These are phyloP conservation scores for Selene dorsalis DNA, from an alignment of 2,797 vertebrate genomes.

Conservation along the genomic window DNA sequence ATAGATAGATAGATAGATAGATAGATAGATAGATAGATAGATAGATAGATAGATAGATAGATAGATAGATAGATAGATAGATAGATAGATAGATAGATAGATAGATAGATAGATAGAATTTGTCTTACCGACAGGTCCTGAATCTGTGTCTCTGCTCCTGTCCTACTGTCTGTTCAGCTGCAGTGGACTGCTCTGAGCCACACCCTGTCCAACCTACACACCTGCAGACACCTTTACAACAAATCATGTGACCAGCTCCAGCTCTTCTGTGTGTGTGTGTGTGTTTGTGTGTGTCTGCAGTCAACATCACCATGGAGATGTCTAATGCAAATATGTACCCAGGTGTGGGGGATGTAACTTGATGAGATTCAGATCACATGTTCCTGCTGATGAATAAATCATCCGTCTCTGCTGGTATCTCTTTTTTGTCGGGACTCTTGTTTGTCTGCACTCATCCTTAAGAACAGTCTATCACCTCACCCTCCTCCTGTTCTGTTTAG, in stretches of 20 bases:
- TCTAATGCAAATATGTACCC: slow-evolving; percentile 52
- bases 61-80: too few species aligned
- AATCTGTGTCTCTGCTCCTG: not conserved
- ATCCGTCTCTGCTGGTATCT: slow-evolving; percentile 5
- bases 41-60: too few species aligned
- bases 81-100: too few species aligned
- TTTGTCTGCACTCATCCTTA: not conserved
- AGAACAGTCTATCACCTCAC: not conserved
- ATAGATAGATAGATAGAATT: too few species aligned
- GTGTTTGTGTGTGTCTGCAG: not conserved
- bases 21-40: too few species aligned
- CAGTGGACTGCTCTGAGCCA: not conserved
- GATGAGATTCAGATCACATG: slow-evolving; percentile 42
- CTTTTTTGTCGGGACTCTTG: not conserved
- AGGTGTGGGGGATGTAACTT: slow-evolving; percentile 45
- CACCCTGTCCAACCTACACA: slow-evolving; percentile 11
- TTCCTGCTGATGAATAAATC: slow-evolving; percentile 51
- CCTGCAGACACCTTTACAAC: slow-evolving; percentile 11
- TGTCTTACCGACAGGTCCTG: slow-evolving; percentile 27
- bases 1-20: too few species aligned
- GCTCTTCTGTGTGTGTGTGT: slow-evolving; percentile 1
- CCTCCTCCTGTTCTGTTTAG: not conserved
- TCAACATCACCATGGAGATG: slow-evolving; percentile 43
- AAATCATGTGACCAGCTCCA: not conserved
- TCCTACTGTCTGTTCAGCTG: slow-evolving; percentile 30